These are phyloP conservation scores for Drosophila subquinaria DNA, from an alignment of 2,888 invertebrate species.

Conservation along the genomic window DNA sequence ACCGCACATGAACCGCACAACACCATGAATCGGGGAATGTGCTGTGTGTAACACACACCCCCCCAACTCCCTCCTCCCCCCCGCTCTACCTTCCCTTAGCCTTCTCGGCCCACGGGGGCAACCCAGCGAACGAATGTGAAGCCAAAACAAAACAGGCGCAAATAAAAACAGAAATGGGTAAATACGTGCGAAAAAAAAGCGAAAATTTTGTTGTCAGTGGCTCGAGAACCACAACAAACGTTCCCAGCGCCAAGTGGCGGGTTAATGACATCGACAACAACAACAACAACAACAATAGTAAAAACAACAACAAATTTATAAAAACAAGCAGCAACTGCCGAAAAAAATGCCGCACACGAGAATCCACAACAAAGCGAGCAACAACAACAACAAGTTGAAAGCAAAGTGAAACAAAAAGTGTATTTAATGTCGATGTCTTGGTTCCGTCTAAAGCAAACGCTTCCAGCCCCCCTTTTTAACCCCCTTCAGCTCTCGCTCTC, in stretches of 20 bases:
- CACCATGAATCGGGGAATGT: slow-evolving; percentile 35
- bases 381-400: slow-evolving; percentile 33
- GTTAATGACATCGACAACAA: slow-evolving; percentile 71
- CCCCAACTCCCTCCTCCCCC: neutral
- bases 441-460: slow-evolving; percentile 27
- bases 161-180: slow-evolving; percentile 64
- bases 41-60: slow-evolving; percentile 31
- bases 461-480: slow-evolving; percentile 12
- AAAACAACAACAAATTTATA: slow-evolving; percentile 27
- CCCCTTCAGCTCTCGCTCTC: slow-evolving; percentile 7
- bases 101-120: neutral
- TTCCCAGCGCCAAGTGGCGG: slow-evolving; percentile 70
- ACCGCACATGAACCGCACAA: slow-evolving; percentile 59
- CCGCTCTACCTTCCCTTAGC: too few relatives aligned
- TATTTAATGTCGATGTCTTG: slow-evolving; percentile 54
- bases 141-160: slow-evolving; percentile 70
- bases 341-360: slow-evolving; percentile 39
- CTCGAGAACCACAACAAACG: slow-evolving; percentile 62
- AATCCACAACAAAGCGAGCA: slow-evolving; percentile 45
- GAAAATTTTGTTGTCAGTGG: slow-evolving; percentile 55
- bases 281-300: slow-evolving; percentile 29
- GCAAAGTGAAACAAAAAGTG: slow-evolving; percentile 72
- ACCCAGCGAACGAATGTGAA: slow-evolving; percentile 52
- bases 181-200: slow-evolving; percentile 77
- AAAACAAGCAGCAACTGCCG: slow-evolving; percentile 35